Evolutionary conservation across 2,113 vertebrate genomes (phyloP).

Genomic region (Aegithalos caudatus): DNA sequence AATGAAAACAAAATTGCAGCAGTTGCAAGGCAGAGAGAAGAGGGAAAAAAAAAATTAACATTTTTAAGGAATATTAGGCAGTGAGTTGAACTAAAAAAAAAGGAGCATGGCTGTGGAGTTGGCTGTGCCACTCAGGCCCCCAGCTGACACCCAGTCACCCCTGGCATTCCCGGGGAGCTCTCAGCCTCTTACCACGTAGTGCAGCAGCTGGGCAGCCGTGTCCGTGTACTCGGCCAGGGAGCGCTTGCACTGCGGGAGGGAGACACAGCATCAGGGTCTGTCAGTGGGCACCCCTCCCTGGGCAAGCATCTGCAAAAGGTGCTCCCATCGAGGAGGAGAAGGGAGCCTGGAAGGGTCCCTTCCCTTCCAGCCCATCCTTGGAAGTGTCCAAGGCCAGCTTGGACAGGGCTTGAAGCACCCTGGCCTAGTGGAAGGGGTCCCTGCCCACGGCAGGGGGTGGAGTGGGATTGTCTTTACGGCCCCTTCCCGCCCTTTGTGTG

Average conservation of each 20-base stretch:
- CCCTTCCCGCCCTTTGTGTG: neutral
- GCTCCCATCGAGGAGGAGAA: fast-evolving
- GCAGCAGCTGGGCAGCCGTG: conserved; percentile 70
- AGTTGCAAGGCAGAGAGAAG: neutral
- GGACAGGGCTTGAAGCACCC: neutral
- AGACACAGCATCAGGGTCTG: fast-evolving
- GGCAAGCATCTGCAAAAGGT: neutral
- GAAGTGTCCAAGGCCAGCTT: neutral
- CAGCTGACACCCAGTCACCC: fast-evolving
- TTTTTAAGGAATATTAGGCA: neutral
- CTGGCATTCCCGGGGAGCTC: fast-evolving
- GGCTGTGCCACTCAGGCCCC: fast-evolving
- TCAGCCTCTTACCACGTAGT: conserved; percentile 79
- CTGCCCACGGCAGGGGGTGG: neutral
- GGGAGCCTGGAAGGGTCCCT: neutral
- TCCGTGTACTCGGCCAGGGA: conserved; percentile 75
- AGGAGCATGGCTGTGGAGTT: no score
- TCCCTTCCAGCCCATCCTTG: neutral
- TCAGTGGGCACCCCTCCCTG: fast-evolving
- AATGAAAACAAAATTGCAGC: conserved; percentile 13
- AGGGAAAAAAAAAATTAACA: neutral
- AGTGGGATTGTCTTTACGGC: neutral
- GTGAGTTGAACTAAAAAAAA: neutral
- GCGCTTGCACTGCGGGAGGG: conserved; percentile 80
- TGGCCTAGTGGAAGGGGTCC: fast-evolving